phyloP scores from a whole-genome alignment of 2,797 vertebrate species.

The Hypotaenidia philippensis region DNA sequence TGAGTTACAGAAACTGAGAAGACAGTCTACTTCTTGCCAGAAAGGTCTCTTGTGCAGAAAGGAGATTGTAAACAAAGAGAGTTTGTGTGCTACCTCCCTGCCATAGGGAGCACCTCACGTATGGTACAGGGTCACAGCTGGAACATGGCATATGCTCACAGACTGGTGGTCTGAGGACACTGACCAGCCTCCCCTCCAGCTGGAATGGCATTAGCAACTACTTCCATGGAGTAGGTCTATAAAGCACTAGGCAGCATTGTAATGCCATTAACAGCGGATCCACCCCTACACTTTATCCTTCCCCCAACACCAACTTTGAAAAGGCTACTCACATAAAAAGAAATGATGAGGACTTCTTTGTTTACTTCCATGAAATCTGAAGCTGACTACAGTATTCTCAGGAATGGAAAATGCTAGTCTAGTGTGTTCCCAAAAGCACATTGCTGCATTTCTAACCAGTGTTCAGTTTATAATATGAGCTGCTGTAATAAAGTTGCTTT shows the following conservation, averaged over 20 bases:
- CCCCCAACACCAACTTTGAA: not conserved
- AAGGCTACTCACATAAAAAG: not conserved
- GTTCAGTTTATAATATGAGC: not conserved
- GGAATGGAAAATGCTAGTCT: not conserved
- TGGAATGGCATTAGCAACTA: not conserved
- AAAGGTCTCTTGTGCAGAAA: not conserved
- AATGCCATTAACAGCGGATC: not conserved
- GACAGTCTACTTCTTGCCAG: not conserved
- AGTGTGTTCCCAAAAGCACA: not conserved
- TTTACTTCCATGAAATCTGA: not conserved
- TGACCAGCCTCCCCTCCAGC: not conserved
- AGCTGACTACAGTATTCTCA: not conserved
- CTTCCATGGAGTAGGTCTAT: not conserved
- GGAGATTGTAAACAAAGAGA: not conserved
- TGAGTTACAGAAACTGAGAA: not conserved
- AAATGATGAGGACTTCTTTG: not conserved
- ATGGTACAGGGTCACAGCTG: not conserved
- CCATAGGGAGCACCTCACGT: not conserved
- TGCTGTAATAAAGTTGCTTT: not conserved
- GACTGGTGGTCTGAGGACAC: not conserved
- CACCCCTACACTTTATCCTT: not conserved
- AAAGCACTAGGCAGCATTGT: not conserved
- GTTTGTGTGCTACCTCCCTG: not conserved
- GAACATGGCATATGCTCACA: not conserved
- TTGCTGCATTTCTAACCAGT: constrained; percentile 2